Evolutionary conservation across 1,140 invertebrate species (phyloP), one percentile per base, ranked within the genome.

Genomic region (Hydropsyche tenuis): DNA sequence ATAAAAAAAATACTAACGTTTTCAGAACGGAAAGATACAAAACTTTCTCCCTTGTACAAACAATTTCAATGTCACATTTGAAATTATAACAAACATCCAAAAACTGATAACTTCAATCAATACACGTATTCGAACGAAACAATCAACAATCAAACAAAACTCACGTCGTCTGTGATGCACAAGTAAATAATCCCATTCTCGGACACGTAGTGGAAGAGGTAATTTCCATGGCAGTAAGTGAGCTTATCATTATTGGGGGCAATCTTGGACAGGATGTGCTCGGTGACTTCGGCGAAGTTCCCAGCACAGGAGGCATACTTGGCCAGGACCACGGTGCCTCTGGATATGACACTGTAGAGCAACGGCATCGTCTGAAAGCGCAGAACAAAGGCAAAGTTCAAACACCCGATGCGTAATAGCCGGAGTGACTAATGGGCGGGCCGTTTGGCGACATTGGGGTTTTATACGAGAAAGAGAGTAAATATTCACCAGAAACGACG

Each of bases 111-210:
- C n/a, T n/a, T n/a, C n/a, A n/a, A n/a, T n/a, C n/a, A n/a, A n/a
- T n/a, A n/a, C n/a, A n/a, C n/a, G n/a, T n/a, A n/a, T n/a, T n/a
- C n/a, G n/a, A n/a, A n/a, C n/a, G n/a, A n/a, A n/a, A n/a, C n/a
- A n/a, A n/a, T n/a, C 3, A 51, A 51, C 14, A 14, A 51, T 20
- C 14, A 20, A 51, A 51, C 5, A 5, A 3, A 51, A 89, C 93
- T 91, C 89, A 97, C 95, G 89, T 96, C 94, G 86, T 97, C 95
- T 69, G 95, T 96, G 63, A 97, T 97, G 79, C 95, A 97, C 85
- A 98, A 90, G 82, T 95, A 97, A 79, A 96, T 90, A 75, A 97
- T 90, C 79, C 89, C 87, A 80, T 95, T 91, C 84, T 97, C 93
- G 75, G 90, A 90, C 70, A 96, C 91, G 79, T 97, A 98, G 82